Evolutionary conservation across 2,113 vertebrate species (phyloP).

Genomic region (Morone chrysops): DNA sequence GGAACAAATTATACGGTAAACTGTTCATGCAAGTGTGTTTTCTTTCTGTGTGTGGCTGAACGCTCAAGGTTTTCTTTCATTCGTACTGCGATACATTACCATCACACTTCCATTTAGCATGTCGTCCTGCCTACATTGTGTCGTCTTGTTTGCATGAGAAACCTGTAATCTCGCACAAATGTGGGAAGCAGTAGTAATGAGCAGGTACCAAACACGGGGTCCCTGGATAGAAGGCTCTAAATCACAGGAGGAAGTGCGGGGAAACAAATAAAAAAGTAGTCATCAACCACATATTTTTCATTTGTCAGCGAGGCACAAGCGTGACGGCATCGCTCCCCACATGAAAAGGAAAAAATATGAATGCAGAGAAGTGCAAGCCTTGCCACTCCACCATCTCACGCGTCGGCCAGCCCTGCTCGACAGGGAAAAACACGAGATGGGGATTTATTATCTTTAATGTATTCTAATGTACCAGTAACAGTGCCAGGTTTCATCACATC

Average conservation of each 20-base stretch:
- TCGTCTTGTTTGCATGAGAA: conserved; percentile 51
- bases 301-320: conserved; percentile 66
- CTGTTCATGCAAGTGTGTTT: not conserved
- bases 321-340: conserved; percentile 35
- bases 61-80: conserved; percentile 4
- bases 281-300: conserved; percentile 55
- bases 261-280: conserved; percentile 56
- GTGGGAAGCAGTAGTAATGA: conserved; percentile 41
- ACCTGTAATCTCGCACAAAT: conserved; percentile 49
- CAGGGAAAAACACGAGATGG: not conserved
- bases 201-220: conserved; percentile 1
- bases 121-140: conserved; percentile 29
- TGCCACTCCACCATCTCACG: conserved; percentile 18
- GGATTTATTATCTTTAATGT: conserved; percentile 66
- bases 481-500: conserved; percentile 48
- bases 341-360: conserved; percentile 36
- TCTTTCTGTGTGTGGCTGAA: conserved; percentile 20
- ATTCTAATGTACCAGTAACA: conserved; percentile 54
- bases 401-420: not conserved
- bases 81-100: conserved; percentile 4
- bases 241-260: conserved; percentile 26
- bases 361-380: conserved; percentile 18
- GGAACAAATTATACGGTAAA: conserved; percentile 29
- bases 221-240: conserved; percentile 24
- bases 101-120: conserved; percentile 3